Base-by-base conservation (phyloP, 2,113 vertebrate species). In the Calyptommatus sinebrachiatus region DNA sequence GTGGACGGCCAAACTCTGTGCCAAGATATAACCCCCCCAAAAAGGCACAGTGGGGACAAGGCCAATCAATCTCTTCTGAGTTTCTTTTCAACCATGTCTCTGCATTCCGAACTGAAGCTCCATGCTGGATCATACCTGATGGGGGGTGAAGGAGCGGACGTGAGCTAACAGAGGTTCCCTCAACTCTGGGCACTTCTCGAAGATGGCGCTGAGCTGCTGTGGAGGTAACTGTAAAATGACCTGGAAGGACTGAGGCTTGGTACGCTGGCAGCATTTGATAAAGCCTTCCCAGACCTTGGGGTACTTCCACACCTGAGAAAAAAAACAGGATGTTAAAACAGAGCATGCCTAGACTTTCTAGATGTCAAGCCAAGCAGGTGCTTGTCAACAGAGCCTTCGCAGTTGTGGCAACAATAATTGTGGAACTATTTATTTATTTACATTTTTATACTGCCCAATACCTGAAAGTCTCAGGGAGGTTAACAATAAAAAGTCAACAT, bases 211-310 rank as follows among this genome's bases (percentile, higher is more conserved):
- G 1, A 98, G 94, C 78, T 97, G 97, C 0, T 96, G 88, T 0
- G 96, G 94, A 0, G 98, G 98, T 45, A 99, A 94, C 95, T 98
- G 97, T 41, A 99, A 94, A n/a, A 98, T 94, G 73, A 99, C 98
- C 21, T 94, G 96, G 95, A 94, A 98, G 0, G 97, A 98, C 94
- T 99, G 98, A 0, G 97, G 97, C 91, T 96, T 97, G 5, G 97
- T 98, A 73, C 97, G 94, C 76, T 99, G 97, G 89, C 98, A 99
- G 91, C 98, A 99, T 84, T 98, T 98, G 86, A 99, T 97, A 82
- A 99, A 99, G 20, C 98, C 98, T 84, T 99, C 97, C 98, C 98
- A 99, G 50, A 99, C 97, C 79, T 98, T 98, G 21, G 98, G 98
- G 76, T 98, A 98, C 89, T 97, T 98, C 98, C 97, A 99, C 83